phyloP scores from a whole-genome alignment of 2,113 vertebrate species.

The Seriola dumerili region DNA sequence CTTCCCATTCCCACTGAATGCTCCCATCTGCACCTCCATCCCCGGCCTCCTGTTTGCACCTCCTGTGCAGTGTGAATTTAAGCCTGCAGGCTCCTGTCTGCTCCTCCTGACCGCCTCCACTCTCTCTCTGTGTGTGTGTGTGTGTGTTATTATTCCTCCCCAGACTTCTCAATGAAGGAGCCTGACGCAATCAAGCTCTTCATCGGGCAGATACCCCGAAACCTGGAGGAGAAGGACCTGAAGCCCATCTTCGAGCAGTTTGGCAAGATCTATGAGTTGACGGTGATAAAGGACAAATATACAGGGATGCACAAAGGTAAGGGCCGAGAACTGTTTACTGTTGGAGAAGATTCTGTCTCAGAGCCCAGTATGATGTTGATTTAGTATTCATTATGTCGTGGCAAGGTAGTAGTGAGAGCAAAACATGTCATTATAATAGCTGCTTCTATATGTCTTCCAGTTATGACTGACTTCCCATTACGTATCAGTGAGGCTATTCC shows the following conservation, averaged over 20 bases:
- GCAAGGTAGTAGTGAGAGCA: neutral
- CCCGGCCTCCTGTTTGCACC: slow-evolving; percentile 79
- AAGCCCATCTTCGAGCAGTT: slow-evolving; percentile 99
- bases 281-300: slow-evolving; percentile 99
- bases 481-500: slow-evolving; percentile 27
- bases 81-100: slow-evolving; percentile 75
- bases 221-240: slow-evolving; percentile 99
- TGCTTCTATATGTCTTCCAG: neutral
- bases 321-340: neutral
- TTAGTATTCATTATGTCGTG: slow-evolving; percentile 2
- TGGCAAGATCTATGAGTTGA: slow-evolving; percentile 99
- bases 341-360: neutral
- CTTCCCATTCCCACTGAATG: slow-evolving; percentile 39
- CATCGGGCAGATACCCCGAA: slow-evolving; percentile 99
- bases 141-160: slow-evolving; percentile 51
- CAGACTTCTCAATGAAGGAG: slow-evolving; percentile 97
- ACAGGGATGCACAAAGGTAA: slow-evolving; percentile 99
- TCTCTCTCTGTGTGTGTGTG: slow-evolving; percentile 37
- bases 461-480: slow-evolving; percentile 38
- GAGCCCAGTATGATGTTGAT: neutral
- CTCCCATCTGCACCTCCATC: slow-evolving; percentile 77
- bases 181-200: slow-evolving; percentile 99
- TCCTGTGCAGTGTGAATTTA: slow-evolving; percentile 80
- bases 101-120: slow-evolving; percentile 67
- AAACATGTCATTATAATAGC: neutral